phyloP scores from a whole-genome alignment of 2,797 vertebrate genomes.

The Pangasius sanitwongsei region DNA sequence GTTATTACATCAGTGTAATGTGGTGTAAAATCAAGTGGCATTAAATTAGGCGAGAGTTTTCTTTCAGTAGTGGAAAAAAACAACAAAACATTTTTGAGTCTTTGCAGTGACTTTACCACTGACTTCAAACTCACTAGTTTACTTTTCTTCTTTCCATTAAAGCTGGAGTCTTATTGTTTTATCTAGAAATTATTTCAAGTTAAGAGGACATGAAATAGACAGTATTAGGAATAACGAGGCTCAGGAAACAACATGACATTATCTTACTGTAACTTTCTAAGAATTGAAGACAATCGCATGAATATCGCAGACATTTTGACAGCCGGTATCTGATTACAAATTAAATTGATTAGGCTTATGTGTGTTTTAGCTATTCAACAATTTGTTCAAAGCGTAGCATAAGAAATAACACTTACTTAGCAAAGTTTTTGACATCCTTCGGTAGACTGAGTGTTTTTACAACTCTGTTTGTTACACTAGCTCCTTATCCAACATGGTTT shows the following conservation, averaged over 20 bases:
- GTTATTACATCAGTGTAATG: constrained; percentile 27
- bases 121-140: background rate
- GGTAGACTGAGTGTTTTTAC: too few species aligned
- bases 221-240: background rate
- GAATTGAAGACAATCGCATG: background rate
- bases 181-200: background rate
- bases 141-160: background rate
- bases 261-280: background rate
- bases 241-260: background rate
- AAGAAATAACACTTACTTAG: background rate
- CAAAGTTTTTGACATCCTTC: background rate
- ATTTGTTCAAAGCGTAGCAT: background rate
- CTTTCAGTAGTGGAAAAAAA: background rate
- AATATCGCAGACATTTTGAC: background rate
- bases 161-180: background rate
- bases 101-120: background rate
- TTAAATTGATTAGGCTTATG: background rate
- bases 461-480: background rate
- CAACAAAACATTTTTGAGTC: background rate
- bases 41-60: background rate
- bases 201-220: background rate
- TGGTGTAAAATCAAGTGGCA: constrained; percentile 10
- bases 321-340: background rate
- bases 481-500: background rate
- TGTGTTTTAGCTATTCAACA: background rate